A percentile compares a stretch with the other conserved stretches of the same genome.
phyloP scores from a whole-genome alignment of 2,113 vertebrate genomes.

The Xenopus tropicalis region UCB_Xtro_10.0 CM004443.2:175345501-175346000 shows the following conservation, averaged over 20 bases:
- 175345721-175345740: constrained; percentile 84
- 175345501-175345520: constrained; percentile 83
- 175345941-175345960: no score
- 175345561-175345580: constrained; percentile 73
- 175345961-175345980: no score
- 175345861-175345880: no score
- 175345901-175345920: no score
- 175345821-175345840: constrained; percentile 82
- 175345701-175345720: constrained; percentile 64
- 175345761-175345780: constrained; percentile 63
- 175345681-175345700: constrained; percentile 39
- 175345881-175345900: no score
- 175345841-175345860: constrained; percentile 61
- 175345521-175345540: constrained; percentile 55
- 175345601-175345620: constrained; percentile 62
- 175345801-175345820: constrained; percentile 78
- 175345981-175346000: no score
- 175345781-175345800: constrained; percentile 72
- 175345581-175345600: constrained; percentile 60
- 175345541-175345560: constrained; percentile 50
- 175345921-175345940: no score
- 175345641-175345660: constrained; percentile 74
- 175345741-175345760: constrained; percentile 63
- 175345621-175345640: constrained; percentile 75
- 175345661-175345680: constrained; percentile 15